These are phyloP conservation scores for Halocaridina rubra DNA, from an alignment of 2,888 invertebrate genomes.

Conservation along the genomic window DNA sequence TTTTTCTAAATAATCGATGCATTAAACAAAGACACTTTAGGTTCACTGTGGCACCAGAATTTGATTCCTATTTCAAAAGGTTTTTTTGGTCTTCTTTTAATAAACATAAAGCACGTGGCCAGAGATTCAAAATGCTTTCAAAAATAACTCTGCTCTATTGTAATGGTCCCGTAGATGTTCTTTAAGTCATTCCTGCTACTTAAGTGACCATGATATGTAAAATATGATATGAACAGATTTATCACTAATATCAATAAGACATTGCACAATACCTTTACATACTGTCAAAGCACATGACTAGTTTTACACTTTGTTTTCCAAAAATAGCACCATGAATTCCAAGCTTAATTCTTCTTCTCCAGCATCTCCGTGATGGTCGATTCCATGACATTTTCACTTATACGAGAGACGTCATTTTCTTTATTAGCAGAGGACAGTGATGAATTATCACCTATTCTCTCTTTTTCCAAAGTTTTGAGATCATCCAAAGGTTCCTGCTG, in stretches of 20 bases:
- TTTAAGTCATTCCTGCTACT: neutral
- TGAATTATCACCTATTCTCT: conserved; percentile 2
- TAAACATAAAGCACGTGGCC: no score
- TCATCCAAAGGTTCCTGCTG: neutral
- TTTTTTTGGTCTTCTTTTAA: no score
- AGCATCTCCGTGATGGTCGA: conserved; percentile 14
- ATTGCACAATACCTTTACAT: neutral
- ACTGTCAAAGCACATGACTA: neutral
- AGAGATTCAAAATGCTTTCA: no score
- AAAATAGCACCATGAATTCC: neutral
- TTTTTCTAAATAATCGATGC: no score
- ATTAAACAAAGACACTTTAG: no score
- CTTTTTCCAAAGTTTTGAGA: neutral
- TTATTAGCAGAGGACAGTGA: conserved; percentile 11
- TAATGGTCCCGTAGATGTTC: neutral
- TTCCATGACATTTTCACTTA: conserved; percentile 19
- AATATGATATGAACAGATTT: neutral
- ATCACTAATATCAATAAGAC: neutral
- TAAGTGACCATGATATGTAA: neutral
- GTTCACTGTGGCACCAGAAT: no score
- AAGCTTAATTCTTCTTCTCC: conserved; percentile 27
- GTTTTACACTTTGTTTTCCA: neutral
- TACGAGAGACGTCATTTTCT: conserved; percentile 7
- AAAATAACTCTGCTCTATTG: neutral
- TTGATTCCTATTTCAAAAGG: no score